Conservation (phyloP, 2,797 vertebrate species). For the Sparidentex hasta region DNA sequence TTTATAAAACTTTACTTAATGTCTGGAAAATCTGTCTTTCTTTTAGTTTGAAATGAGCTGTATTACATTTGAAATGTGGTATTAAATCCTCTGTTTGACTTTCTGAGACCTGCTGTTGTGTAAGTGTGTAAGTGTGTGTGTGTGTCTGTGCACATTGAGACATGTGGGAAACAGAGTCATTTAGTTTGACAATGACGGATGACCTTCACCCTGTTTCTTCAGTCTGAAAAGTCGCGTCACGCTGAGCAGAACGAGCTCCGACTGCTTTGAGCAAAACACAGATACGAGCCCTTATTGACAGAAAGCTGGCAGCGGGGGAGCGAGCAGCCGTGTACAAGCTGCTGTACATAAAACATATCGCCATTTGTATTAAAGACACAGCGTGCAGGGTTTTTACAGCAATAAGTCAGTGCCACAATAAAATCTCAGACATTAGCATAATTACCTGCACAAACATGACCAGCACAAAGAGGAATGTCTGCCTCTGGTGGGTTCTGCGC, state of each 20-base stretch:
- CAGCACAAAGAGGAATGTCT: background rate
- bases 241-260: constrained; percentile 15
- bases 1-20: too few relatives aligned
- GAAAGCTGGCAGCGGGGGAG: constrained; percentile 33
- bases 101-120: background rate
- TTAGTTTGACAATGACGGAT: constrained; percentile 39
- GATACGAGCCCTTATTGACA: constrained; percentile 24
- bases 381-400: constrained; percentile 1
- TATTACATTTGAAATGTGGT: background rate
- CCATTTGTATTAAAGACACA: constrained; percentile 9
- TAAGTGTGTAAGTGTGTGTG: background rate
- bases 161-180: constrained; percentile 13
- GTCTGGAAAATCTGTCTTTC: background rate
- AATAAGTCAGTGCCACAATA: constrained; percentile 5
- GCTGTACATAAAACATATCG: background rate
- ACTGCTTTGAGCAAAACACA: constrained; percentile 24
- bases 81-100: background rate
- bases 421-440: constrained; percentile 17
- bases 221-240: constrained; percentile 24
- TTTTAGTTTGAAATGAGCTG: background rate
- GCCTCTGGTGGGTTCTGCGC: constrained; percentile 4
- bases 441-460: constrained; percentile 18
- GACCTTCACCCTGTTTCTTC: constrained; percentile 16
- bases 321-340: background rate
- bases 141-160: constrained; percentile 13